Evolutionary conservation across 2,113 vertebrate species (phyloP).

Genomic region (Podarcis muralis): DNA sequence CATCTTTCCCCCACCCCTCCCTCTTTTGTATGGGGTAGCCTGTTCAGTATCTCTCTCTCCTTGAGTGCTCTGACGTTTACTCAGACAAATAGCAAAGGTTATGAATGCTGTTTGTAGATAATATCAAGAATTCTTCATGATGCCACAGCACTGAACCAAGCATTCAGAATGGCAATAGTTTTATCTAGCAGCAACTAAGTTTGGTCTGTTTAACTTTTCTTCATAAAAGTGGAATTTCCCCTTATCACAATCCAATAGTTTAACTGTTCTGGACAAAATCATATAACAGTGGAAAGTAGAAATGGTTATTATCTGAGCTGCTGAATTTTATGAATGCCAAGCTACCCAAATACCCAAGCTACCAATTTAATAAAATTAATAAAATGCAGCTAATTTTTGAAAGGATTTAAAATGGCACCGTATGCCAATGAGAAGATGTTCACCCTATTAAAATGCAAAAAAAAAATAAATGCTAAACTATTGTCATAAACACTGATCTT

Average conservation of each 20-base stretch:
- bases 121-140: slow-evolving; percentile 80
- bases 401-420: background rate
- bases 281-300: slow-evolving; percentile 73
- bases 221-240: slow-evolving; percentile 77
- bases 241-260: slow-evolving; percentile 76
- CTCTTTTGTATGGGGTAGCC: slow-evolving; percentile 77
- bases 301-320: slow-evolving; percentile 66
- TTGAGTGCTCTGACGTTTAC: slow-evolving; percentile 79
- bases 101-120: slow-evolving; percentile 81
- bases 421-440: background rate
- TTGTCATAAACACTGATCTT: slow-evolving; percentile 7
- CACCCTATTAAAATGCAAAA: slow-evolving; percentile 4
- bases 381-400: background rate
- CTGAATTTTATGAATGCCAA: slow-evolving; percentile 67
- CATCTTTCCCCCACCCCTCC: slow-evolving; percentile 75
- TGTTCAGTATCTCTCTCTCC: slow-evolving; percentile 86
- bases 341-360: slow-evolving; percentile 50
- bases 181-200: slow-evolving; percentile 80
- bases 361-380: slow-evolving; percentile 41
- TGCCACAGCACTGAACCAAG: slow-evolving; percentile 75
- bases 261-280: slow-evolving; percentile 83
- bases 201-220: slow-evolving; percentile 82
- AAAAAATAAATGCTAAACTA: slow-evolving; percentile 1
- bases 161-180: slow-evolving; percentile 72
- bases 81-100: slow-evolving; percentile 85